Evolutionary conservation across 2,797 vertebrate genomes (phyloP), one percentile per base, ranked within the genome.

Genomic region (Neopelma chrysocephalum): DNA sequence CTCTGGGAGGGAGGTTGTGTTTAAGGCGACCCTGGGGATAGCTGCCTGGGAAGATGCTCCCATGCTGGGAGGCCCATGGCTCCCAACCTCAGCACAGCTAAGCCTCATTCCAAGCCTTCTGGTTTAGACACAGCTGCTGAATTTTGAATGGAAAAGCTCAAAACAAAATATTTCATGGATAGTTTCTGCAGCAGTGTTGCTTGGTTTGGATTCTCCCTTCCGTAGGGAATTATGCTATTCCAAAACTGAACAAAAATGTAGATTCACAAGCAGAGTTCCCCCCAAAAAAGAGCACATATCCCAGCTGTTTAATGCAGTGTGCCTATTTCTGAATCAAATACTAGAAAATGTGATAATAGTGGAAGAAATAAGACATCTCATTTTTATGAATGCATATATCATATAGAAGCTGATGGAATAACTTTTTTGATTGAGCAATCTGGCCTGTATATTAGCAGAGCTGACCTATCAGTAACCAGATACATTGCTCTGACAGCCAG

Each of bases 21-120:
- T n/a, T 43, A 16, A 11, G 11, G 12, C 36, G 16, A 57, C 16
- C 21, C 9, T 25, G 25, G n/a, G 19, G 20, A 27, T 21, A 60
- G 47, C 22, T 48, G 6, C 18, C 15, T 4, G 3, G 25, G 45
- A 56, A 11, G 15, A 15, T 57, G 42, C 16, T 75, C 9, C 14
- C 3, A 3, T 15, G 12, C 51, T 51, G 34, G 38, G 11, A 47
- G 25, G 12, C 21, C 21, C n/a, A 12, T 0, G 0, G 31, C 45
- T 77, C 12, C n/a, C 29, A 21, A 29, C 9, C 4, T 6, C 31
- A 72, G 69, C 27, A 31, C 14, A 43, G 32, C 12, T 43, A 66
- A 62, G 22, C 15, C n/a, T 14, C 5, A 0, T 65, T 75, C 25
- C 15, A 43, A 77, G 42, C 32, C 12, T 78, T 25, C 31, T 70